Base-by-base conservation (phyloP, 2,888 invertebrate species). In the Volucella inanis region DNA sequence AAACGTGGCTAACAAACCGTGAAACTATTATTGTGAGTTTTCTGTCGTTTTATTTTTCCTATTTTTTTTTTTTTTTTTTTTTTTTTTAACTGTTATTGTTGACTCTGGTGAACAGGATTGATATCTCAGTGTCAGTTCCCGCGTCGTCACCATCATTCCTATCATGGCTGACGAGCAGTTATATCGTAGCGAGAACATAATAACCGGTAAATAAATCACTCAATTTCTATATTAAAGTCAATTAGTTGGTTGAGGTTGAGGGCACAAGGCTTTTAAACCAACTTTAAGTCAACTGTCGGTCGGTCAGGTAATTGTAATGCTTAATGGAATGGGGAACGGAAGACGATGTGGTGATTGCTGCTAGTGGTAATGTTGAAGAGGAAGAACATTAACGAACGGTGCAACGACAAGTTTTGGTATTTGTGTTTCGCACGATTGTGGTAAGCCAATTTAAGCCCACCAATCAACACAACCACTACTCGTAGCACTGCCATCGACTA, bases 211-310 rank as follows among this genome's bases (percentile, higher is more conserved):
- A 84, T 84, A 84, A 80, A 85, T 85, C 76, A 85, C 80, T 76
- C 76, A 76, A 80, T 80, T 85, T 80, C 65, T 72, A 55, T 79
- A 85, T 80, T 76, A 85, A 76, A 62, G 75, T 80, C 84, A 84
- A 84, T 84, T 80, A 84, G 75, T 80, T 45, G 61, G 62, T 80
- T 85, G 55, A 80, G 43, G 71, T 62, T 80, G 76, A 85, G 71
- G 80, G 80, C 80, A 75, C 70, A 79, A 79, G 80, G 70, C 59
- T 54, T 59, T 75, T 45, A 67, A 79, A 59, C 75, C 80, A 72
- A 72, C 14, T 67, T 47, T 18, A 6, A 77, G 71, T 55, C 62
- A 64, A 62, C 18, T 71, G 49, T 45, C 15, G 72, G 18, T 14
- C 31, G 38, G 50, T 43, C 55, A 65, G 62, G 74, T 79, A 67